A percentile compares a stretch with the other conserved stretches of the same genome.
Conservation (phyloP, 1,140 invertebrate species). For the Thrips palmi region DNA sequence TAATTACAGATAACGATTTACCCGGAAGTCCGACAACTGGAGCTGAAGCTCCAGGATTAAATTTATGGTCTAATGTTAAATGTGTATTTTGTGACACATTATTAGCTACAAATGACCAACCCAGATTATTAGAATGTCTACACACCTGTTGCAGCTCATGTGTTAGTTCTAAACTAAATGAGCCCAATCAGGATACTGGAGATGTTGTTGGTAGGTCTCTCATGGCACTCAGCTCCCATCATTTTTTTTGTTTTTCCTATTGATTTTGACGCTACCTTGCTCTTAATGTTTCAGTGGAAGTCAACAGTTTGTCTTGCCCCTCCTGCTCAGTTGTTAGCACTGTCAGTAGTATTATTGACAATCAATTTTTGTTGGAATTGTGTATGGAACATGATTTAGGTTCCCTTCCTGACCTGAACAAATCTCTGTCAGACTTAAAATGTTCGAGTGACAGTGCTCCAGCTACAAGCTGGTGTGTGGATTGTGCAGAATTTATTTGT, state of each 20-base stretch:
- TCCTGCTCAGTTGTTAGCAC: conserved; percentile 40
- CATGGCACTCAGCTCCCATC: conserved; percentile 4
- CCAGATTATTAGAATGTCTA: conserved; percentile 68
- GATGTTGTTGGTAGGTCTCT: conserved; percentile 17
- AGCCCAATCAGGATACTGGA: conserved; percentile 30
- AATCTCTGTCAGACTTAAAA: conserved; percentile 22
- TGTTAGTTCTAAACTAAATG: conserved; percentile 46
- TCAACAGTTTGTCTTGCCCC: conserved; percentile 25
- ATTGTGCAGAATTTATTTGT: conserved; percentile 81
- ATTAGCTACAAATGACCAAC: conserved; percentile 36
- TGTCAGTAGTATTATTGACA: conserved; percentile 45
- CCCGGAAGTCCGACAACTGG: too few relatives aligned
- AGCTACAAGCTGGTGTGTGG: conserved; percentile 69
- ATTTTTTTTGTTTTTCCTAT: conserved; percentile 1
- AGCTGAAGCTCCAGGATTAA: conserved; percentile 7
- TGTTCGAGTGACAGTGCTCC: conserved; percentile 29
- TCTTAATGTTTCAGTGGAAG: background rate
- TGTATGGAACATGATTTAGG: conserved; percentile 23
- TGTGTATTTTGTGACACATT: conserved; percentile 49
- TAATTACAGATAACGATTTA: too few relatives aligned
- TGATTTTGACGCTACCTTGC: conserved; percentile 1
- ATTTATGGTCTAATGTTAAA: conserved; percentile 24
- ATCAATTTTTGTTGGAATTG: conserved; percentile 49
- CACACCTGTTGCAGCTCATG: conserved; percentile 66
- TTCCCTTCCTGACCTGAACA: conserved; percentile 20